These are phyloP conservation scores for Drosophila navojoa DNA, from an alignment of 1,140 invertebrate genomes.

Conservation along the genomic window DNA sequence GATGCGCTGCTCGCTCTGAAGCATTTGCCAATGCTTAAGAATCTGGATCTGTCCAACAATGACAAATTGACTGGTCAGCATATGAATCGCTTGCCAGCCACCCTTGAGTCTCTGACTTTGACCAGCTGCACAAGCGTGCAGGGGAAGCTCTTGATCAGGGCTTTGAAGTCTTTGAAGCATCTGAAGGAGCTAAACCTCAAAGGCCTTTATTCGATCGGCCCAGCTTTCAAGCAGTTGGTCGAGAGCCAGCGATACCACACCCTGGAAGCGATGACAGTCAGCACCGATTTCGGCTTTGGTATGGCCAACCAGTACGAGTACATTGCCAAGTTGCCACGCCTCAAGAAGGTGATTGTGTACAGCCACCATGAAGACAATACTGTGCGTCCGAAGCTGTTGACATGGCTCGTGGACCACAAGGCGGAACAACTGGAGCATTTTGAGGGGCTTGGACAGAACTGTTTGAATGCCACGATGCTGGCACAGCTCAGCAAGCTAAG, in stretches of 20 bases:
- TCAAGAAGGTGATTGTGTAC: conserved; percentile 28
- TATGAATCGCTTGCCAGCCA: conserved; percentile 18
- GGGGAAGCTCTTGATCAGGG: background rate
- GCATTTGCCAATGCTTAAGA: conserved; percentile 30
- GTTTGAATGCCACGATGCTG: background rate
- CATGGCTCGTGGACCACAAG: conserved; percentile 27
- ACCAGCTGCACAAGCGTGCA: conserved; percentile 6
- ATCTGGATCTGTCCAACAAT: conserved; percentile 37
- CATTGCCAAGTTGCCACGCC: conserved; percentile 47
- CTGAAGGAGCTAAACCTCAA: conserved; percentile 45
- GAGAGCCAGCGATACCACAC: background rate
- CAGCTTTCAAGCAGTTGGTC: background rate
- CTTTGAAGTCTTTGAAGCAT: background rate
- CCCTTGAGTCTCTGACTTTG: conserved; percentile 36
- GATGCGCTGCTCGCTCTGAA: conserved; percentile 7
- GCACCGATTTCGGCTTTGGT: background rate
- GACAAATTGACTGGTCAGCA: conserved; percentile 14
- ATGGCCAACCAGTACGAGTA: conserved; percentile 15
- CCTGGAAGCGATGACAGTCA: conserved; percentile 37
- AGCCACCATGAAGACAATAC: background rate
- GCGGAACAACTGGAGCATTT: conserved; percentile 36
- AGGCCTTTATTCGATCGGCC: background rate
- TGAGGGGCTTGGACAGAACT: background rate
- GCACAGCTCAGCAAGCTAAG: conserved; percentile 16
- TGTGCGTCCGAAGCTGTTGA: conserved; percentile 18